These are phyloP conservation scores for Erebia aethiops DNA, from an alignment of 2,888 invertebrate genomes.

Conservation along the genomic window DNA sequence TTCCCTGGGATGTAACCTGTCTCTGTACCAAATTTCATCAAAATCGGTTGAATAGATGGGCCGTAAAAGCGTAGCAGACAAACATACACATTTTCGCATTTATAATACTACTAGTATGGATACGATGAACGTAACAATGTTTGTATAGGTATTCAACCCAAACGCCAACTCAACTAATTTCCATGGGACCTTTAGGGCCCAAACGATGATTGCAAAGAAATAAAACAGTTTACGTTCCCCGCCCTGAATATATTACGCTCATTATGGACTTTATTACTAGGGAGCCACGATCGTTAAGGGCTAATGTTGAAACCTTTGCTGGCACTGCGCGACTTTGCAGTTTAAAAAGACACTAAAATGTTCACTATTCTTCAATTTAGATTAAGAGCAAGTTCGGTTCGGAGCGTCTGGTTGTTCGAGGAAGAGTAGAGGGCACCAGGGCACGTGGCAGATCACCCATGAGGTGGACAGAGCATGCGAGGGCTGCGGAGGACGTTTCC, in stretches of 20 bases:
- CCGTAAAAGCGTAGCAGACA: too few relatives aligned
- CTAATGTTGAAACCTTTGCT: background rate
- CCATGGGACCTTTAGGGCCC: background rate
- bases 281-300: background rate
- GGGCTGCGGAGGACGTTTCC: too few relatives aligned
- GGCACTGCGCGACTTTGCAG: background rate
- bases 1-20: too few relatives aligned
- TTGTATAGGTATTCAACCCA: background rate
- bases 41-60: too few relatives aligned
- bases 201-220: slow-evolving; percentile 13
- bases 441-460: too few relatives aligned
- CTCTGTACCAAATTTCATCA: too few relatives aligned
- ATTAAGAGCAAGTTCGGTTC: background rate
- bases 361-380: too few relatives aligned
- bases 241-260: slow-evolving; percentile 8
- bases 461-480: too few relatives aligned
- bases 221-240: slow-evolving; percentile 15
- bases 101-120: background rate
- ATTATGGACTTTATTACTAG: slow-evolving; percentile 13
- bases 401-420: too few relatives aligned
- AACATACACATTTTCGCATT: too few relatives aligned
- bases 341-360: background rate
- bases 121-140: background rate
- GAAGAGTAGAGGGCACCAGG: too few relatives aligned
- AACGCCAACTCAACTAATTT: slow-evolving; percentile 6